These are phyloP conservation scores for pig (Sus scrofa) DNA, from an alignment of 2,113 vertebrate species.

Conservation along the genomic window DNA sequence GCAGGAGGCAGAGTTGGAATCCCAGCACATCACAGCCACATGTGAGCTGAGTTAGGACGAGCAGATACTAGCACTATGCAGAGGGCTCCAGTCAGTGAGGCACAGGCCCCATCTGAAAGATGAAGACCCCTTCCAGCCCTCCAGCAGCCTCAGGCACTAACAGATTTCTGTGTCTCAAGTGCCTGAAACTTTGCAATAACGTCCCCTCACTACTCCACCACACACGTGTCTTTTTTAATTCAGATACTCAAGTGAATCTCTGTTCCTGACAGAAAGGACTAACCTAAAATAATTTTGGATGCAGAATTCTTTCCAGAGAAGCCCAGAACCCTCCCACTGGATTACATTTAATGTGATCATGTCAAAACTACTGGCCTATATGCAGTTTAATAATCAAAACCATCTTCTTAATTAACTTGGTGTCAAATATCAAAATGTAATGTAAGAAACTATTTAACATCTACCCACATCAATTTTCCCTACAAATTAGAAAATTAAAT, in stretches of 20 bases:
- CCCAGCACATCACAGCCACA: not conserved
- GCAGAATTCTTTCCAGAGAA: not conserved
- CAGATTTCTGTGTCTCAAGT: not conserved
- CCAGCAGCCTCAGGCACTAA: not conserved
- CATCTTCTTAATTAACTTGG: not conserved
- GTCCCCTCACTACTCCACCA: not conserved
- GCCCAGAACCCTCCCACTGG: not conserved
- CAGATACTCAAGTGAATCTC: constrained; percentile 13
- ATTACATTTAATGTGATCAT: not conserved
- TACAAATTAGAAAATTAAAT: constrained; percentile 36
- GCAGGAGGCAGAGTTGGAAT: not conserved
- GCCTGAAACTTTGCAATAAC: not conserved
- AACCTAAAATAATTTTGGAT: constrained; percentile 19
- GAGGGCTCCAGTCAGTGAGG: not conserved
- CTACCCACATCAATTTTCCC: not conserved
- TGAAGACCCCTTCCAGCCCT: not conserved
- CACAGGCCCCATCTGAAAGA: not conserved
- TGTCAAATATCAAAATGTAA: constrained; percentile 27
- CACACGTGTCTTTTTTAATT: not conserved
- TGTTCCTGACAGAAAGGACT: not conserved
- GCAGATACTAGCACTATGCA: not conserved
- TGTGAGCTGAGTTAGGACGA: not conserved
- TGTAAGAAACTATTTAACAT: constrained; percentile 51
- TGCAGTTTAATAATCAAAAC: not conserved
- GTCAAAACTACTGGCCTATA: constrained; percentile 18